phyloP scores from a whole-genome alignment of 1,140 invertebrate species.

The Drosophila kikkawai region DNA sequence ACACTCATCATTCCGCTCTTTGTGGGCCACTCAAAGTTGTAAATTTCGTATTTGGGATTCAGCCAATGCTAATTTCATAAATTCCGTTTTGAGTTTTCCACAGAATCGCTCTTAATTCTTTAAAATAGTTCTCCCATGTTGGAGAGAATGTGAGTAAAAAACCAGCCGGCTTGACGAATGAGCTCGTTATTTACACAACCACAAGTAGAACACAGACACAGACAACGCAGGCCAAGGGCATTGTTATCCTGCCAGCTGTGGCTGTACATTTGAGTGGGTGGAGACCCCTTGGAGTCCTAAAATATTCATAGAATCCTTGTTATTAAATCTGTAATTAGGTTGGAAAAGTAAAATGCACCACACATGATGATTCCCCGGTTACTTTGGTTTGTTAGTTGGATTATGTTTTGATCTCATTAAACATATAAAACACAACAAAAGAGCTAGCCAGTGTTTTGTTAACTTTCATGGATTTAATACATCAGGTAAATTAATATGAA shows the following conservation, averaged over 20 bases:
- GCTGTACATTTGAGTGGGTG: background rate
- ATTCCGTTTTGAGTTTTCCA: conserved; percentile 31
- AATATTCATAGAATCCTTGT: conserved; percentile 2
- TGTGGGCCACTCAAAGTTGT: conserved; percentile 18
- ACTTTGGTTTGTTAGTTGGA: background rate
- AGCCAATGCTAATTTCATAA: conserved; percentile 67
- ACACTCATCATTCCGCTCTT: conserved; percentile 14
- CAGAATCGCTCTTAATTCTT: conserved; percentile 26
- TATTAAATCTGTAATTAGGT: background rate
- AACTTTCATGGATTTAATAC: too few species aligned
- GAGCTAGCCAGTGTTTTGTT: too few species aligned
- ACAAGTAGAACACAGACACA: conserved; percentile 6
- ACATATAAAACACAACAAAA: background rate
- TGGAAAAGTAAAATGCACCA: background rate
- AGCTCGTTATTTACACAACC: conserved; percentile 32
- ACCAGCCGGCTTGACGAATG: conserved; percentile 8
- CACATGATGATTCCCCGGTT: background rate
- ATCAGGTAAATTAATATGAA: too few species aligned
- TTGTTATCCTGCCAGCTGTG: conserved; percentile 6
- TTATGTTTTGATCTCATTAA: background rate
- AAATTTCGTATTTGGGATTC: conserved; percentile 26
- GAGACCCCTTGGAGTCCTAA: background rate
- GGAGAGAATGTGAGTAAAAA: background rate
- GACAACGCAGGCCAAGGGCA: conserved; percentile 11
- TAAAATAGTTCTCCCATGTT: conserved; percentile 25